Base-by-base conservation (phyloP, 1,140 invertebrate species). In the Atta texana region DNA sequence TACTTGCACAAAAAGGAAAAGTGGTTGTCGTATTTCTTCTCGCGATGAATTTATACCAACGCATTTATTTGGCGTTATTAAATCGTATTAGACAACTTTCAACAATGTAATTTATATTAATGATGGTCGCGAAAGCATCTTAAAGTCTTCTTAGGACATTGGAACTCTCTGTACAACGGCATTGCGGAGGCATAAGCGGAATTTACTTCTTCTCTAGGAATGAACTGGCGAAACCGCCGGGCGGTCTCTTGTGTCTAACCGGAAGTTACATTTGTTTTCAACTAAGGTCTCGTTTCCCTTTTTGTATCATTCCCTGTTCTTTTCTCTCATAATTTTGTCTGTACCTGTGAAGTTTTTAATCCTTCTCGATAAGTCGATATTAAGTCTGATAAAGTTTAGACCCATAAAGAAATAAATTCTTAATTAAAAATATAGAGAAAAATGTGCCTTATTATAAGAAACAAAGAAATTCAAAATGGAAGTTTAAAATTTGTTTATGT, bases 191-290 rank as follows among this genome's bases (percentile, higher is more conserved):
- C 51, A 61, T 89, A 82, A 90, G 68, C 61, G 64, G 88, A 89
- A 89, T 85, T 90, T 90, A 89, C 72, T 87, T 85, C 28, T 72
- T 57, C 69, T 51, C 31, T 61, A 72, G 87, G 59, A 63, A 12
- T 28, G 59, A 90, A 89, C 76, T 90, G 59, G 72, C 85, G 85
- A 90, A 87, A 89, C 88, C 78, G 16, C 72, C 31, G 49, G 76
- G 14, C 74, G 64, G 59, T 80, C 78, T 89, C 88, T 87, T 51
- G 66, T 89, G 88, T 89, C 88, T 90, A 90, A 89, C 74, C 80
- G 75, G 72, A 89, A 90, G 88, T 87, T 85, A 87, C 88, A 74
- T 77, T 84, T 89, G 89, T 90, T 87, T 77, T 34, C 53, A 39
- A 24, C n/a, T 64, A 16, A 24, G 44, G 59, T 75, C 55, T 90